Evolutionary conservation across 2,888 invertebrate genomes (phyloP).

Genomic region (Caenorhabditis sp.): DNA sequence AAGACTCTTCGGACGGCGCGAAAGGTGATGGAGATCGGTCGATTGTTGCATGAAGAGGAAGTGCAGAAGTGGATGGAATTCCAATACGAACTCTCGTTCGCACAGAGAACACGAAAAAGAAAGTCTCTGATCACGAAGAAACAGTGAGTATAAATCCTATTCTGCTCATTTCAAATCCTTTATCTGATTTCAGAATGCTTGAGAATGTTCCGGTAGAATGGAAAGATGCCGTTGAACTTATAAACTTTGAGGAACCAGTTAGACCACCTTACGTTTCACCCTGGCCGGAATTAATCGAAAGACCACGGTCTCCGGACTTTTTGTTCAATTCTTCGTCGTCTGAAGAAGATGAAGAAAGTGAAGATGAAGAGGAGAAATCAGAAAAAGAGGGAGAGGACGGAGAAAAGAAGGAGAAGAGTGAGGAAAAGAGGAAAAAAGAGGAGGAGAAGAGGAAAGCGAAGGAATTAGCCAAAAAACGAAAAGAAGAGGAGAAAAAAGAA

Average conservation of each 20-base stretch:
- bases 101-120: not conserved
- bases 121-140: slow-evolving; percentile 3
- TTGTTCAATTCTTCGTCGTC: slow-evolving; percentile 34
- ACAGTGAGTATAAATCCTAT: not conserved
- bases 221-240: slow-evolving; percentile 1
- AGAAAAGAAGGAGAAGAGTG: not conserved
- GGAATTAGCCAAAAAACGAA: not conserved
- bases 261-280: not conserved
- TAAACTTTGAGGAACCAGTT: not conserved
- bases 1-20: slow-evolving; percentile 19
- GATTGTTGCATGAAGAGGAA: slow-evolving; percentile 31
- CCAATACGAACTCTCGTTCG: slow-evolving; percentile 28
- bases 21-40: slow-evolving; percentile 19
- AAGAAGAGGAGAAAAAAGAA: not conserved
- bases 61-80: slow-evolving; percentile 45
- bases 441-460: not conserved
- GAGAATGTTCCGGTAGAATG: not conserved
- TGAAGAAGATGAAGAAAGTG: slow-evolving; percentile 5
- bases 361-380: not conserved
- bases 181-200: slow-evolving; percentile 11
- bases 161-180: not conserved
- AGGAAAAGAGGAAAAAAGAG: not conserved
- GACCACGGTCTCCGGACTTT: not conserved
- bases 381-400: not conserved
- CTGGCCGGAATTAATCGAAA: not conserved